Evolutionary conservation across 2,797 vertebrate species (phyloP), one percentile per base, ranked within the genome.

Genomic region (Pangasius sanitwongsei): DNA sequence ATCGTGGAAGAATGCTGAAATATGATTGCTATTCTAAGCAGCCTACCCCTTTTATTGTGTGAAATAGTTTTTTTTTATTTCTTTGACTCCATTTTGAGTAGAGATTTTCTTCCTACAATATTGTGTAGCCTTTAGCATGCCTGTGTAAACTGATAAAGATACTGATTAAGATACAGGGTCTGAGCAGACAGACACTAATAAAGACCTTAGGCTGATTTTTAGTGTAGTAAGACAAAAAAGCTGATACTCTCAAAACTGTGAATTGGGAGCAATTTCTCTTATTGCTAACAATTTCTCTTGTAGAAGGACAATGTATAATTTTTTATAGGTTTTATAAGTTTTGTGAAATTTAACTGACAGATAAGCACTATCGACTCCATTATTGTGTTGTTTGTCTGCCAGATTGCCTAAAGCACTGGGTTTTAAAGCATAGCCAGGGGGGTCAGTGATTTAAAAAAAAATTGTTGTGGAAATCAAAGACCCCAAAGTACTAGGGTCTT

Each of bases 1-100:
- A 20, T 84, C 83, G 55, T 55, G 4, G 44, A 85, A 53, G 41
- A 69, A 59, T n/a, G 80, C 53, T 59, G 67, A 61, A 74, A 72
- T 69, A 81, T 31, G 48, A 31, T 28, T 74, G 1, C 23, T 81
- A 12, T 57, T 69, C 12, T 55, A 55, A 50, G 16, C 37, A 31
- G 25, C 34, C 65, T 59, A 8, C 25, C 37, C 6, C 5, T 87
- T 70, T 67, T 25, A 70, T n/a, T 13, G 44, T 48, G 4, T 59
- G 18, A 87, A 69, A 59, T 18, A 37, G 11, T 37, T 12, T 65
- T 0, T n/a, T 72, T 55, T 7, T 77, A 48, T 86, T 65, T 67
- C 4, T 53, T 63, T 0, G 28, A 53, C 57, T 82, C 15, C 1
- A 5, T 5, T 77, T 67, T 77, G n/a, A 34, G 25, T 65, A 48